Conservation (phyloP, 2,113 vertebrate species). For the Numenius arquata region DNA sequence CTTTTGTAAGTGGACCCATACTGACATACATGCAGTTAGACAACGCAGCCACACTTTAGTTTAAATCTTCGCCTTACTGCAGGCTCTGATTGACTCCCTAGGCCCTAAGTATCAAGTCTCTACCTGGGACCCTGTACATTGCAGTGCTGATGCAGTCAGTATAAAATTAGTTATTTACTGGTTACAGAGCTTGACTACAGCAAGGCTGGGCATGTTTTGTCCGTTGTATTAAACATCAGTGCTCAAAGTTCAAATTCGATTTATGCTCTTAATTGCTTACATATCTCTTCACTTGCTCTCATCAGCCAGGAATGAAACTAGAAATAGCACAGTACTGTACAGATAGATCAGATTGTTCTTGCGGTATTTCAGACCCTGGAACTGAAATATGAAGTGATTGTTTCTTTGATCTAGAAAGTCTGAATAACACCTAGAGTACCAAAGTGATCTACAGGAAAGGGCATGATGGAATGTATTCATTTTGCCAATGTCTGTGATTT, state of each 20-base stretch:
- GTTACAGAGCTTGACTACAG: not conserved
- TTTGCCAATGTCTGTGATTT: not conserved
- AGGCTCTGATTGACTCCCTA: not conserved
- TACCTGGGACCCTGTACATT: not conserved
- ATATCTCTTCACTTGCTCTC: not conserved
- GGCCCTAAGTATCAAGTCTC: not conserved
- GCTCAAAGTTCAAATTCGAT: not conserved
- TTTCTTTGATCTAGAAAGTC: conserved; percentile 23
- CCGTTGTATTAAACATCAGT: not conserved
- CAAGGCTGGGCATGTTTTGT: not conserved
- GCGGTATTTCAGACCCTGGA: not conserved
- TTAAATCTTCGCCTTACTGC: not conserved
- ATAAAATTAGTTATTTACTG: not conserved
- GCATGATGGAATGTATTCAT: not conserved
- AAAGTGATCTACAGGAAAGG: not conserved
- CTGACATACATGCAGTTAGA: not conserved
- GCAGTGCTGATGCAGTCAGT: not conserved
- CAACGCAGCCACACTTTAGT: not conserved
- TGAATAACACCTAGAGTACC: conserved; percentile 14
- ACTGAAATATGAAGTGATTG: conserved; percentile 1
- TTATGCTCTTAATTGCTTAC: not conserved
- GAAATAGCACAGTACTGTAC: not conserved
- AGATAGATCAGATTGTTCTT: not conserved
- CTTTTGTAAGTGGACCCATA: not conserved
- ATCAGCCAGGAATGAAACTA: not conserved